phyloP scores from a whole-genome alignment of 2,888 invertebrate species.

The Chirona hameri region DNA sequence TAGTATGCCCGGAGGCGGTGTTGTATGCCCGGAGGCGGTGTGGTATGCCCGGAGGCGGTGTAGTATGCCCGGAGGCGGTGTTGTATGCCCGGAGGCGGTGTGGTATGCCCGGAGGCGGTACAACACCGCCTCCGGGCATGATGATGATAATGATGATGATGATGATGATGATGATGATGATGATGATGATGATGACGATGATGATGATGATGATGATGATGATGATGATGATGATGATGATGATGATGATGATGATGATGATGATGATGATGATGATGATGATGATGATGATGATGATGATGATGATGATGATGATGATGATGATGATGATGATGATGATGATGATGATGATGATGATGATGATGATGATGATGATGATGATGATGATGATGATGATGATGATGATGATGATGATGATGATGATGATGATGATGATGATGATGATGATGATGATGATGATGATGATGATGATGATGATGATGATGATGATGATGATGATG shows the following conservation, averaged over 20 bases:
- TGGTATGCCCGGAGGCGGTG: too few species aligned
- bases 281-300: constrained; percentile 11
- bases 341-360: constrained; percentile 22
- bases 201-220: constrained; percentile 22
- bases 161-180: constrained; percentile 22
- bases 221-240: constrained; percentile 22
- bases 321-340: constrained; percentile 22
- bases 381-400: constrained; percentile 12
- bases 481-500: too few species aligned
- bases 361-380: constrained; percentile 22
- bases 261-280: constrained; percentile 22
- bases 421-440: constrained; percentile 22
- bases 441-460: constrained; percentile 12
- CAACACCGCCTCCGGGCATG: too few species aligned
- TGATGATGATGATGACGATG: constrained; percentile 22
- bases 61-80: too few species aligned
- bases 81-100: too few species aligned
- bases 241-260: constrained; percentile 8
- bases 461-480: constrained; percentile 22
- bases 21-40: too few species aligned
- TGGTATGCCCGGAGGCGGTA: too few species aligned
- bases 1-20: too few species aligned
- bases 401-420: constrained; percentile 22
- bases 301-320: constrained; percentile 22
- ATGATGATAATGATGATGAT: constrained; percentile 11